Base-by-base conservation (phyloP, 2,113 vertebrate species). In the Alaudala cheleensis region DNA sequence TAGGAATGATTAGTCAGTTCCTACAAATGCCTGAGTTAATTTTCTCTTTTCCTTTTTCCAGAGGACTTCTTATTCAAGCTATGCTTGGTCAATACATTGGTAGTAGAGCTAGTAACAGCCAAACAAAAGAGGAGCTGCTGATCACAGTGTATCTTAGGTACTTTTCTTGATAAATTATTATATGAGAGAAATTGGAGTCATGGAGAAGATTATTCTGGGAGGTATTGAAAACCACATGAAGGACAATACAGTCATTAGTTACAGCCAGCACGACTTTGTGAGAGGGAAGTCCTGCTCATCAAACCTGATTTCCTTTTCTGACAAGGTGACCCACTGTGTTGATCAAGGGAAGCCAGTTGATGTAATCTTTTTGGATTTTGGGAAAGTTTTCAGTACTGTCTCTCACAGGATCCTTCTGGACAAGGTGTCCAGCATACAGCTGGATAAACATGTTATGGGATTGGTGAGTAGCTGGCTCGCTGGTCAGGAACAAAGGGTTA, bases 321-420 rank as follows among this genome's bases (percentile, higher is more conserved):
- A 56, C 9, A 45, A 33, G 9, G 28, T 42, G 17, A 21, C 17
- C 6, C 11, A 26, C 13, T 18, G 7, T 1, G 0, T 6, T 58
- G 53, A 37, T 67, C 26, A 51, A 31, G 33, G 45, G 37, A 86
- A 67, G 14, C 17, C 45, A 67, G 18, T 5, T 77, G 31, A 34
- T 67, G 44, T 44, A 34, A 31, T 33, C 25, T 37, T 58, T 49
- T 31, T 51, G 25, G 21, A 51, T 76, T 67, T 65, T 29, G 33
- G 44, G 42, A 8, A 24, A 34, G 37, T 50, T 50, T 66, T 58
- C 1, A 0, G 25, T 26, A 18, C 31, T 25, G 6, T 49, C 37
- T 76, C 42, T 67, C 44, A 33, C n/a, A 74, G 42, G 20, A 57
- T 49, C 44, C 44, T 67, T 76, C 37, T 76, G 51, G 44, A 50